Conservation (phyloP, 1,140 invertebrate species). For the Drosophila takahashii region DNA sequence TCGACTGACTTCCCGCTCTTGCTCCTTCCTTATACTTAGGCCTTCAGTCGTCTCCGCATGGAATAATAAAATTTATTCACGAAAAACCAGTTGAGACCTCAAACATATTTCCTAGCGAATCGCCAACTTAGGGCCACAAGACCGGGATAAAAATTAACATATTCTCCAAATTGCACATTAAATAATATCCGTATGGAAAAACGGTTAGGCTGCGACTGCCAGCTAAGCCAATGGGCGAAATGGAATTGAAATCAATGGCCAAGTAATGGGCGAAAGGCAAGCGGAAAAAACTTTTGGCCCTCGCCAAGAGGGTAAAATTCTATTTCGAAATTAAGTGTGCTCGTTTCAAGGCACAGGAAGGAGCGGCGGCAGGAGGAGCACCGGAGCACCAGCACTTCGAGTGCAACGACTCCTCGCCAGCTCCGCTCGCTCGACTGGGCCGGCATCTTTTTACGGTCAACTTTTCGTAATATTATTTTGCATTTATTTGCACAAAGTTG, state of each 20-base stretch:
- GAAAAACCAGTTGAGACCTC: constrained; percentile 36
- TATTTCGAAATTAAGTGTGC: constrained; percentile 76
- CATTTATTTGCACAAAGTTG: constrained; percentile 74
- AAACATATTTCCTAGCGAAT: not conserved
- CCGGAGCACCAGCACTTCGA: constrained; percentile 27
- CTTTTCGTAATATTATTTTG: constrained; percentile 80
- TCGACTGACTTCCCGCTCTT: constrained; percentile 5
- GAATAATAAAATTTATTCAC: constrained; percentile 80
- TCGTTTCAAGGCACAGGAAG: constrained; percentile 55
- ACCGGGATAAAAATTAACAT: constrained; percentile 11
- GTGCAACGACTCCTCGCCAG: constrained; percentile 56
- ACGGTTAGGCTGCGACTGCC: not conserved
- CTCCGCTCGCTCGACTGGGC: constrained; percentile 9
- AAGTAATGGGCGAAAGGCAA: constrained; percentile 49
- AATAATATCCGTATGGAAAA: constrained; percentile 38
- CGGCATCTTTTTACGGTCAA: constrained; percentile 65
- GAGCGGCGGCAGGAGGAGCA: constrained; percentile 1
- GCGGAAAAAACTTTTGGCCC: constrained; percentile 54
- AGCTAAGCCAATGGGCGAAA: constrained; percentile 26
- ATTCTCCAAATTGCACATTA: constrained; percentile 67
- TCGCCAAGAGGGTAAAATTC: constrained; percentile 59
- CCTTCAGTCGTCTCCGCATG: constrained; percentile 45
- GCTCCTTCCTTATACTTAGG: constrained; percentile 25
- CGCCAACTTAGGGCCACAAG: not conserved
- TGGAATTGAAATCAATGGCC: constrained; percentile 73